Evolutionary conservation across 2,113 vertebrate genomes (phyloP).

Genomic region (Nerophis ophidion): DNA sequence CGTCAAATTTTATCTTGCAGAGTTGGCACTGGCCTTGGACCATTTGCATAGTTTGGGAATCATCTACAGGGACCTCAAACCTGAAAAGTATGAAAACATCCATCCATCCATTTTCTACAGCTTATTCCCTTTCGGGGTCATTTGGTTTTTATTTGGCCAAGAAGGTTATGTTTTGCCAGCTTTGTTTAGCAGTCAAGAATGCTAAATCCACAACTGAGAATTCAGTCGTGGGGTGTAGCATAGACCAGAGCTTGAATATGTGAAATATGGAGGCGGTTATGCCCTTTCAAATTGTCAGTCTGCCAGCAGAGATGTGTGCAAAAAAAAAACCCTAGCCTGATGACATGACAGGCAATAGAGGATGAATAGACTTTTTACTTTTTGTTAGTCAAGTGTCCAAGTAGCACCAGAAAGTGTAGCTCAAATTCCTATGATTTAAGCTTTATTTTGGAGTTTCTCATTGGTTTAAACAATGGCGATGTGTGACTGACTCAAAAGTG

Average conservation of each 20-base stretch:
- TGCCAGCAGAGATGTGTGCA: neutral
- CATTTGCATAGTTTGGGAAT: conserved; percentile 97
- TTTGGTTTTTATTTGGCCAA: neutral
- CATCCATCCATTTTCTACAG: too few species aligned
- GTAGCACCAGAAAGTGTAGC: too few species aligned
- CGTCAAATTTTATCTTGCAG: conserved; percentile 98
- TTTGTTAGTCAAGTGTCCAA: neutral
- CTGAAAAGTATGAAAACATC: conserved; percentile 92
- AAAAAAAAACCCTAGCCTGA: neutral
- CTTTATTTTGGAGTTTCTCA: too few species aligned
- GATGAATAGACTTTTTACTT: neutral
- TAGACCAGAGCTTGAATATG: neutral
- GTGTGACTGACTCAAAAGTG: too few species aligned
- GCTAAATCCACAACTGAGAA: neutral
- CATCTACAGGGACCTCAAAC: conserved; percentile 98
- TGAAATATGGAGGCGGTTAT: neutral
- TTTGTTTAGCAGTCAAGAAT: neutral
- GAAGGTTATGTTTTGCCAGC: neutral
- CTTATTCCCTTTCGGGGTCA: too few species aligned
- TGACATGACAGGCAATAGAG: neutral
- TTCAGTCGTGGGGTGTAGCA: neutral
- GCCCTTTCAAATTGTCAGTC: neutral
- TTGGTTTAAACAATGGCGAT: too few species aligned
- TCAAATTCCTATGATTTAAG: too few species aligned
- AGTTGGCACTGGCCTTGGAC: conserved; percentile 95